phyloP scores from a whole-genome alignment of 2,113 vertebrate genomes.

The Lepus europaeus region DNA sequence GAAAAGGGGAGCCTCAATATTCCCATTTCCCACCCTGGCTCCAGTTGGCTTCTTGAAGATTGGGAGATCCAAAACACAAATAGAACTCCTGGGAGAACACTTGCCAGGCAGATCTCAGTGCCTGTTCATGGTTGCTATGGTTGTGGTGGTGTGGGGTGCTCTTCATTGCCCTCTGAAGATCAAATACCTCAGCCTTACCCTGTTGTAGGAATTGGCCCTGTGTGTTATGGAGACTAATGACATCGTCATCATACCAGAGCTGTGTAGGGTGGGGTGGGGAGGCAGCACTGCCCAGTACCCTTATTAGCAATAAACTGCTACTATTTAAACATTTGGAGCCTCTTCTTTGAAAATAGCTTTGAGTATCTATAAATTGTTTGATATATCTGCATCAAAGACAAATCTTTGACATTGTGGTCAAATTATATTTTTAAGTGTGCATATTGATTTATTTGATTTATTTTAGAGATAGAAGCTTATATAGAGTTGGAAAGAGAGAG shows the following conservation, averaged over 20 bases:
- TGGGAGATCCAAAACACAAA: background rate
- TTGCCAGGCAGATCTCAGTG: background rate
- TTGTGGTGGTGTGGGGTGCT: background rate
- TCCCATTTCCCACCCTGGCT: fast-evolving
- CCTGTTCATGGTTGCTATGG: background rate
- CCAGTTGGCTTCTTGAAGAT: background rate
- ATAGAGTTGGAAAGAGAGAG: too few species aligned
- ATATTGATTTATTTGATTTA: too few species aligned
- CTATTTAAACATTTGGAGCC: background rate
- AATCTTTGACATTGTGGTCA: background rate
- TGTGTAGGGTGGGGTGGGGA: background rate
- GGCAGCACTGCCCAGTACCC: background rate
- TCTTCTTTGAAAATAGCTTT: background rate
- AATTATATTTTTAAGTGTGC: too few species aligned
- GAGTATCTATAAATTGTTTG: background rate
- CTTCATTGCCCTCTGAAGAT: background rate
- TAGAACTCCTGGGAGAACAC: background rate
- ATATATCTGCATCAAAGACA: background rate
- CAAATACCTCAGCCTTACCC: background rate
- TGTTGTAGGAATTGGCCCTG: too few species aligned
- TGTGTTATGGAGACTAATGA: background rate
- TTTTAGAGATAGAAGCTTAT: too few species aligned
- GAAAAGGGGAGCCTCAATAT: background rate
- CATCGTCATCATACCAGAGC: too few species aligned
- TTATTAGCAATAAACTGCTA: background rate